These are phyloP conservation scores for Prunella himalayana DNA, from an alignment of 2,113 vertebrate species.

Conservation along the genomic window DNA sequence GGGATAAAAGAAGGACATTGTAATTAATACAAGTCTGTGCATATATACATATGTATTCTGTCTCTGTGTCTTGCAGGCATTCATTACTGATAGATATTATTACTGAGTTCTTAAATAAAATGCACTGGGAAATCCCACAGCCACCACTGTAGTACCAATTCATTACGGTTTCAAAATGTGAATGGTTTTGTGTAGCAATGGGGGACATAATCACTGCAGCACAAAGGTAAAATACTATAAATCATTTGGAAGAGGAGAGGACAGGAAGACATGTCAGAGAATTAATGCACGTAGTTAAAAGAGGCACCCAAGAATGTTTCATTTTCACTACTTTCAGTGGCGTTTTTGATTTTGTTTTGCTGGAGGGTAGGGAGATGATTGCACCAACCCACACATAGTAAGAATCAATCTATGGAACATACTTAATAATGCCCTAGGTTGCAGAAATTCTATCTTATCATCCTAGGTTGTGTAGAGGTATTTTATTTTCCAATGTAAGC, in stretches of 20 bases:
- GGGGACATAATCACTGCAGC: not conserved
- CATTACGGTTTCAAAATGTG: not conserved
- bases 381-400: not conserved
- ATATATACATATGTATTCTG: not conserved
- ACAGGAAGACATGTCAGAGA: not conserved
- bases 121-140: not conserved
- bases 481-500: not conserved
- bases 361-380: not conserved
- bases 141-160: not conserved
- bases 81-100: not conserved
- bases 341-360: not conserved
- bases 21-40: not conserved
- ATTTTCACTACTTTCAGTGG: not conserved
- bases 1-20: not conserved
- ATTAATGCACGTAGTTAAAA: not conserved
- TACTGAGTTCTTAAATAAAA: not conserved
- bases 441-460: not conserved
- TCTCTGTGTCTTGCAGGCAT: not conserved
- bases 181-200: accelerated
- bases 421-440: not conserved
- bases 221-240: not conserved
- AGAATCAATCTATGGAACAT: not conserved
- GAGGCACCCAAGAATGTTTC: not conserved
- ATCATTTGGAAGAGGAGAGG: not conserved
- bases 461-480: not conserved